These are phyloP conservation scores for Medauroidea extradentata DNA, from an alignment of 1,140 invertebrate genomes.

Conservation along the genomic window DNA sequence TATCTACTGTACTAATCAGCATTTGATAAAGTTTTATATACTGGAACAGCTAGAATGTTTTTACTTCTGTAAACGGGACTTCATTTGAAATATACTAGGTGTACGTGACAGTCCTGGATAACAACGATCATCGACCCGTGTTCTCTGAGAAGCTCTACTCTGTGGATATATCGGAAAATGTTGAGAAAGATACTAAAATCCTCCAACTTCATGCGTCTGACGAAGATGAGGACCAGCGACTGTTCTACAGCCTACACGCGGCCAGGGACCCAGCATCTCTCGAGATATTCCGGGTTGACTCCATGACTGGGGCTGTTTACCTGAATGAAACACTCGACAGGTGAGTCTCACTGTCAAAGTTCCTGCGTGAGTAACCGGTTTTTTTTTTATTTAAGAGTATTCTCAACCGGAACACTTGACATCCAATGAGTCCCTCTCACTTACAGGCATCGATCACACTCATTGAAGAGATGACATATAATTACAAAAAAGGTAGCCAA, in stretches of 20 bases:
- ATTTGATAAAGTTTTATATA: too few relatives aligned
- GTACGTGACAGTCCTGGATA: constrained; percentile 71
- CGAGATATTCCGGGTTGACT: constrained; percentile 75
- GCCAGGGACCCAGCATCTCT: constrained; percentile 69
- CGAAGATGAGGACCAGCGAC: constrained; percentile 60
- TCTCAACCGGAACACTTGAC: too few relatives aligned
- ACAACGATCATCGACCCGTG: constrained; percentile 74
- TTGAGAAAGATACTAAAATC: constrained; percentile 57
- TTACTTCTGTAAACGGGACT: too few relatives aligned
- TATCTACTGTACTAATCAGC: too few relatives aligned
- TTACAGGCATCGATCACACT: too few relatives aligned
- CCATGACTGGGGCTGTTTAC: constrained; percentile 66
- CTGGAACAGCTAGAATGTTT: too few relatives aligned
- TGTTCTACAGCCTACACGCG: constrained; percentile 73
- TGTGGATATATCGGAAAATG: constrained; percentile 73
- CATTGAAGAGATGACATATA: too few relatives aligned
- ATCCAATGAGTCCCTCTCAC: too few relatives aligned
- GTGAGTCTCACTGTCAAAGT: too few relatives aligned
- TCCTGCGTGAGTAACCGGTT: too few relatives aligned
- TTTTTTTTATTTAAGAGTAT: too few relatives aligned
- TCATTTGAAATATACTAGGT: constrained; percentile 47
- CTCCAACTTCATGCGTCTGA: constrained; percentile 65
- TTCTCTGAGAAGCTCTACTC: constrained; percentile 64
- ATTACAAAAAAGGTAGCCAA: too few relatives aligned
- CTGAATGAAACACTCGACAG: constrained; percentile 68